Base-by-base conservation (phyloP, 2,888 invertebrate genomes). In the Erpobdella octoculata region DNA sequence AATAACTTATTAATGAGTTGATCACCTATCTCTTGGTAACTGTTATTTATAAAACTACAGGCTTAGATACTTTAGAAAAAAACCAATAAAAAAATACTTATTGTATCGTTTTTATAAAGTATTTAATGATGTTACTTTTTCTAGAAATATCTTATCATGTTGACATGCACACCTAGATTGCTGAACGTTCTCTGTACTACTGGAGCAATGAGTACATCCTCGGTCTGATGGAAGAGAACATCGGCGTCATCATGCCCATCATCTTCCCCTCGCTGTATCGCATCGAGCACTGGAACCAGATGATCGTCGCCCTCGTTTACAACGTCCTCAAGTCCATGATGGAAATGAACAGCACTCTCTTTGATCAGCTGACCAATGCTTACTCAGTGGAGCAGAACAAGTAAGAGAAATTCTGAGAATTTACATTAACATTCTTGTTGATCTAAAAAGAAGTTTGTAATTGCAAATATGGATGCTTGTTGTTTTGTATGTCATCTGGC, bases 161-260 rank as follows among this genome's bases (percentile, higher is more conserved):
- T n/a, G n/a, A n/a, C n/a, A n/a, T n/a, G n/a, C n/a, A n/a, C 33
- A 2, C 25, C n/a, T 79, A 89, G 88, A 88, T 90, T 70, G 90
- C 90, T 12, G 90, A 91, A 83, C 84, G 90, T 78, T 90, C 90
- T 64, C 85, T 91, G 65, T 90, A 90, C 82, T 90, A 90, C 81
- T 91, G 90, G 90, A 91, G 91, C 84, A 91, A 91, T 83, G 91
- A 91, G 80, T 91, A 91, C 81, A 89, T 91, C 73, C 89, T 91
- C 89, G 89, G 89, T 53, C 83, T 91, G 78, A 89, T 91, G 76
- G 88, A 89, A 77, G 90, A 90, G 81, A 90, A 91, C 83, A 89
- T 89, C 68, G 86, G 86, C 62, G 87, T 87, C 70, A 89, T 91
- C 75, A 83, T 91, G 78, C 91, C 91, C 66, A 88, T 91, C 74